These are phyloP conservation scores for Xiphophorus couchianus DNA, from an alignment of 2,113 vertebrate species.

Conservation along the genomic window DNA sequence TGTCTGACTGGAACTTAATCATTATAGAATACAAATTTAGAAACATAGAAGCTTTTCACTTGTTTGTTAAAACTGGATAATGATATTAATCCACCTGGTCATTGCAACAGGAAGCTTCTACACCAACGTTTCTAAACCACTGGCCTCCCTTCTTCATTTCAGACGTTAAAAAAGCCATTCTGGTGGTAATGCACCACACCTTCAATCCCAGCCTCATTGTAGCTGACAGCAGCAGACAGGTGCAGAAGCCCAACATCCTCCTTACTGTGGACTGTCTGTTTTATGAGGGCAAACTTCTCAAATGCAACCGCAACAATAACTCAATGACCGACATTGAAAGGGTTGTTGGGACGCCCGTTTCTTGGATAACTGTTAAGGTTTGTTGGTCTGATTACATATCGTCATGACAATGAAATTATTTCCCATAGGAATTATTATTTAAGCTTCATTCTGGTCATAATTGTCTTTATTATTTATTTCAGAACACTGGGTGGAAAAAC, in stretches of 20 bases:
- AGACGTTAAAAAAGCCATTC: not conserved
- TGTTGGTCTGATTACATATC: not conserved
- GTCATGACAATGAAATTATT: not conserved
- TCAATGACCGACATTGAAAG: fast-evolving
- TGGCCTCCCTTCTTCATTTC: too few relatives aligned
- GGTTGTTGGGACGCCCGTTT: fast-evolving
- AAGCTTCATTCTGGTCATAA: too few relatives aligned
- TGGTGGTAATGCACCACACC: conserved; percentile 62
- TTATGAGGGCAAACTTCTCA: not conserved
- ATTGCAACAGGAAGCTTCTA: too few relatives aligned
- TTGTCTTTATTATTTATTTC: not conserved
- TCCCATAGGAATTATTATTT: too few relatives aligned
- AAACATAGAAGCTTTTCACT: too few relatives aligned
- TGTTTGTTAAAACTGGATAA: too few relatives aligned
- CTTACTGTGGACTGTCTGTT: conserved; percentile 57
- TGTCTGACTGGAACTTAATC: too few relatives aligned
- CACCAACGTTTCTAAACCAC: too few relatives aligned
- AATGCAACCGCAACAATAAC: fast-evolving
- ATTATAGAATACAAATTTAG: too few relatives aligned
- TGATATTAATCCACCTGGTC: too few relatives aligned
- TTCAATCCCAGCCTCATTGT: fast-evolving
- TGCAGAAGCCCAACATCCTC: not conserved
- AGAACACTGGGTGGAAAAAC: fast-evolving
- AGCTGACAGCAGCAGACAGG: not conserved
- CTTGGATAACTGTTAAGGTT: conserved; percentile 8